phyloP scores from a whole-genome alignment of 2,113 vertebrate genomes.

The Gavialis gangeticus region DNA sequence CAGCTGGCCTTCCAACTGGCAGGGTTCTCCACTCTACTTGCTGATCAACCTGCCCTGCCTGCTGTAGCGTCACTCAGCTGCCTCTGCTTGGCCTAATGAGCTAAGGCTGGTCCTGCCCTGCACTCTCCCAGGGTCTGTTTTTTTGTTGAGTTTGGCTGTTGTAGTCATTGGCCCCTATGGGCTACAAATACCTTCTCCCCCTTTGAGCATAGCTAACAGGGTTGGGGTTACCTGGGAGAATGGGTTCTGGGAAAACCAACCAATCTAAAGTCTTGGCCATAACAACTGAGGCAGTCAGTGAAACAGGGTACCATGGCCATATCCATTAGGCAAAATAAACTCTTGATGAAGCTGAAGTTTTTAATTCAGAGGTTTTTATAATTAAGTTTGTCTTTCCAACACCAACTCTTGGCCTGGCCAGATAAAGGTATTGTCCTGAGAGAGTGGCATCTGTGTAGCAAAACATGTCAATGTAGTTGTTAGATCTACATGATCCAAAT shows the following conservation, averaged over 20 bases:
- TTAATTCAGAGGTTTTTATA: neutral
- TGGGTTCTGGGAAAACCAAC: neutral
- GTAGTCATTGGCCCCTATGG: neutral
- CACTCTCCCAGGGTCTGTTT: neutral
- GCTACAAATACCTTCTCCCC: neutral
- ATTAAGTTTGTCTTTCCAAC: neutral
- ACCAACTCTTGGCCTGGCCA: neutral
- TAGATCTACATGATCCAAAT: neutral
- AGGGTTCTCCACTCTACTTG: too few relatives aligned
- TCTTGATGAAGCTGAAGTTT: neutral
- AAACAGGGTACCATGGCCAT: neutral
- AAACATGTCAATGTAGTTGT: neutral
- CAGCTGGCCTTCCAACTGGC: too few relatives aligned
- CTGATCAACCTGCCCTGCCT: too few relatives aligned
- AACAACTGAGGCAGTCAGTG: neutral
- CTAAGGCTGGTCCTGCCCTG: too few relatives aligned
- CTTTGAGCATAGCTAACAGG: neutral
- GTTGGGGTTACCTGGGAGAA: constrained; percentile 38
- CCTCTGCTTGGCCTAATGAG: too few relatives aligned
- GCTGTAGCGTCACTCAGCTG: too few relatives aligned
- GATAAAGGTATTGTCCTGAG: neutral
- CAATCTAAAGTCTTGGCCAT: neutral
- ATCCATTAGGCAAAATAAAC: neutral
- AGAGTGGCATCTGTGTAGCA: neutral
- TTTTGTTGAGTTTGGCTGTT: neutral